Percentiles rank a stretch among this genome's conserved stretches.
Evolutionary conservation across 2,888 invertebrate species (phyloP).

Genomic region (Drosophila lacicola): DNA sequence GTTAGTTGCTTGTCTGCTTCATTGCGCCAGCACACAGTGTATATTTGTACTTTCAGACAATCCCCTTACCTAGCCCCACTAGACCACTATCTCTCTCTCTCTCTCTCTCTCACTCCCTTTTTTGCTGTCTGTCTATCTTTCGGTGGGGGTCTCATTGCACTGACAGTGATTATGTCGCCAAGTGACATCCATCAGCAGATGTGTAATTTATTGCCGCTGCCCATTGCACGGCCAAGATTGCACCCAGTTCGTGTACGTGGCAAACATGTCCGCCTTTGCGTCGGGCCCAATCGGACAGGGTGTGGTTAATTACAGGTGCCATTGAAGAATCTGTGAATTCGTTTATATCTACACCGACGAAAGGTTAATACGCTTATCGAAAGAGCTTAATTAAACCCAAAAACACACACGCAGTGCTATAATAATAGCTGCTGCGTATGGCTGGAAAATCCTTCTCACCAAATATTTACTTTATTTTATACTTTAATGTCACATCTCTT

Average conservation of each 20-base stretch:
- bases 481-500: neutral
- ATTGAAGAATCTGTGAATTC: conserved; percentile 16
- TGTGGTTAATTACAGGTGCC: conserved; percentile 51
- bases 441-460: conserved; percentile 2
- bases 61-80: neutral
- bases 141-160: conserved; percentile 52
- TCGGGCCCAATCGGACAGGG: conserved; percentile 10
- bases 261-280: conserved; percentile 29
- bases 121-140: conserved; percentile 11
- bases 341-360: conserved; percentile 15
- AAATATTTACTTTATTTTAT: conserved; percentile 28
- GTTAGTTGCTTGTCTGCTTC: conserved; percentile 62
- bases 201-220: conserved; percentile 64
- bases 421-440: neutral
- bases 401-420: neutral
- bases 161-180: conserved; percentile 75
- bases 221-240: conserved; percentile 47
- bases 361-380: conserved; percentile 56
- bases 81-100: neutral
- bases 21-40: conserved; percentile 27
- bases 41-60: conserved; percentile 48
- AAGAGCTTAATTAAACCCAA: conserved; percentile 46
- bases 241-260: conserved; percentile 51
- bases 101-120: neutral
- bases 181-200: conserved; percentile 74